phyloP scores from a whole-genome alignment of 2,113 vertebrate genomes.

The Eurypyga helias region DNA sequence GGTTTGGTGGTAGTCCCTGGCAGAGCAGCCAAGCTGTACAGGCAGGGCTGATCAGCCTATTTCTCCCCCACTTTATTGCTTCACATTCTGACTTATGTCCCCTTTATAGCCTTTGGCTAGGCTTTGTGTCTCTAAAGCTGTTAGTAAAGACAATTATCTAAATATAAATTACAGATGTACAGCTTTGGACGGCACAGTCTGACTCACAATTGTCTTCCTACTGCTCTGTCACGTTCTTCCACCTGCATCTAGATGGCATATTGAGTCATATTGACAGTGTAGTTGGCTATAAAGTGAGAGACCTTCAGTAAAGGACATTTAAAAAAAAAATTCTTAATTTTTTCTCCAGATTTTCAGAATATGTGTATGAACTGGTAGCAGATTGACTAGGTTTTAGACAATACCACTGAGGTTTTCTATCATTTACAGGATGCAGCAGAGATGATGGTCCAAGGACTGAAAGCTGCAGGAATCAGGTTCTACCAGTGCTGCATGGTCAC shows the following conservation, averaged over 20 bases:
- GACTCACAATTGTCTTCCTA: slow-evolving; percentile 48
- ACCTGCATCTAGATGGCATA: slow-evolving; percentile 52
- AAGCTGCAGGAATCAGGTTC: not conserved
- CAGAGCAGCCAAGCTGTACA: not conserved
- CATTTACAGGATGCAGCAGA: not conserved
- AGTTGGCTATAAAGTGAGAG: slow-evolving; percentile 30
- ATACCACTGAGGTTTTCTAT: not conserved
- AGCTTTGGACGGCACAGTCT: slow-evolving; percentile 28
- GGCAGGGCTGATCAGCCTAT: not conserved
- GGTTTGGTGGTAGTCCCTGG: not conserved
- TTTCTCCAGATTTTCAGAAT: not conserved
- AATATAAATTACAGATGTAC: slow-evolving; percentile 44
- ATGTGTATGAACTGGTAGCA: not conserved
- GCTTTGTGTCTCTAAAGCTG: slow-evolving; percentile 54
- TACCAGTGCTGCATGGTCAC: not conserved
- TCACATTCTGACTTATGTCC: not conserved
- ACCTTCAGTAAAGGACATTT: slow-evolving; percentile 55
- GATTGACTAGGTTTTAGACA: not conserved
- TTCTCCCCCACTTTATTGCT: not conserved
- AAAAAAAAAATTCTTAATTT: not conserved
- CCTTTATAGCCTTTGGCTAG: slow-evolving; percentile 50
- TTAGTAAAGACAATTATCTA: slow-evolving; percentile 50
- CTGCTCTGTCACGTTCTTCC: slow-evolving; percentile 46
- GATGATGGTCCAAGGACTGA: not conserved
- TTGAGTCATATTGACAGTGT: slow-evolving; percentile 62